A percentile compares a stretch with the other conserved stretches of the same genome.
phyloP scores from a whole-genome alignment of 2,797 vertebrate species.

The Eutrigla gurnardus region DNA sequence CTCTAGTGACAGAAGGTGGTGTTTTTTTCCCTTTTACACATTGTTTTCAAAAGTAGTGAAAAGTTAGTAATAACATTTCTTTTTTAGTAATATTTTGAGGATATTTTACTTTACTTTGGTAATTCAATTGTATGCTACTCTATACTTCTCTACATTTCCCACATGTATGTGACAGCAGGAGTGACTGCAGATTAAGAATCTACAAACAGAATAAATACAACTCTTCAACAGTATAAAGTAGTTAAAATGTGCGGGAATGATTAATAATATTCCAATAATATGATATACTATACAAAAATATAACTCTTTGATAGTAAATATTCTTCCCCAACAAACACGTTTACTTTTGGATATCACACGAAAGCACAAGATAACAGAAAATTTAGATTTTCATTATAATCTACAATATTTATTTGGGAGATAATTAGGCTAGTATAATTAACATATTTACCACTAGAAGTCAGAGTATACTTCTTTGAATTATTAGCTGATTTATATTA shows the following conservation, averaged over 20 bases:
- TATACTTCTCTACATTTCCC: no score
- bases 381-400: background rate
- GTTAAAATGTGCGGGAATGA: background rate
- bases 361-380: background rate
- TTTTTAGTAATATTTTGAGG: background rate
- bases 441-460: background rate
- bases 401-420: no score
- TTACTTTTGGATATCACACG: background rate
- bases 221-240: background rate
- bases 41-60: background rate
- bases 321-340: background rate
- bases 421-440: no score
- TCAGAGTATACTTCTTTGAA: background rate
- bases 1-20: constrained; percentile 37
- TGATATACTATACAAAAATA: background rate
- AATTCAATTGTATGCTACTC: no score
- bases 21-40: background rate
- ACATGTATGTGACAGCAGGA: background rate
- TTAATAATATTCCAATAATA: background rate
- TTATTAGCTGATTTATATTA: background rate
- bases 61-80: background rate
- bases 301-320: background rate
- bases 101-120: background rate
- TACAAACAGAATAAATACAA: background rate
- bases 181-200: background rate